Percentiles rank a stretch among this genome's conserved stretches.
Conservation (phyloP, 2,113 vertebrate species). For the Lethenteron camtschaticum region DNA sequence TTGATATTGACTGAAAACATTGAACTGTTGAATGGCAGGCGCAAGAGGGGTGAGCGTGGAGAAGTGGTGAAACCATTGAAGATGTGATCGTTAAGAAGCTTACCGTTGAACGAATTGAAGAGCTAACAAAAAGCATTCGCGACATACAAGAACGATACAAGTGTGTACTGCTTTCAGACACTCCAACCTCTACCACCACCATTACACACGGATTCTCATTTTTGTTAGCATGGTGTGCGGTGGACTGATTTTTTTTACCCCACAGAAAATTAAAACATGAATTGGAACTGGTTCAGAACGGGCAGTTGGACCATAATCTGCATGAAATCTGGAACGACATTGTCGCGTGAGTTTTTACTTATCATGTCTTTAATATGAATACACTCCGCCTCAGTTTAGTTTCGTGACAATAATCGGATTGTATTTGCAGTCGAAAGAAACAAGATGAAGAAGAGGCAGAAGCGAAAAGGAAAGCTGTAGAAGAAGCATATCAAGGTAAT, state of each 20-base stretch:
- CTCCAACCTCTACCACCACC: neutral
- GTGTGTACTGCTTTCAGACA: constrained; percentile 17
- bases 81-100: constrained; percentile 88
- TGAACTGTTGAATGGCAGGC: constrained; percentile 21
- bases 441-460: constrained; percentile 88
- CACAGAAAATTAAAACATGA: constrained; percentile 81
- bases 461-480: constrained; percentile 76
- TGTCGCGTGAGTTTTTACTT: constrained; percentile 32
- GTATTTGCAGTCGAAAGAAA: constrained; percentile 55
- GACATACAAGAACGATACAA: constrained; percentile 95
- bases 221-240: neutral
- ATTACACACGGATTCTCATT: neutral
- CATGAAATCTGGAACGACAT: constrained; percentile 78
- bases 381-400: neutral
- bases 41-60: constrained; percentile 89
- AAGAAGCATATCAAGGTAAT: constrained; percentile 74
- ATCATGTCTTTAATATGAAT: neutral
- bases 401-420: neutral
- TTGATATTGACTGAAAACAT: too few species aligned
- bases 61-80: constrained; percentile 94
- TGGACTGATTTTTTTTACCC: constrained; percentile 11
- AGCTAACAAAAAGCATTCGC: constrained; percentile 75
- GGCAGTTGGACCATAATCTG: constrained; percentile 75
- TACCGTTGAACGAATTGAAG: constrained; percentile 78
- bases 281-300: constrained; percentile 70